Evolutionary conservation across 2,888 invertebrate genomes (phyloP), one percentile per base, ranked within the genome.

Genomic region (Diogma glabrata): DNA sequence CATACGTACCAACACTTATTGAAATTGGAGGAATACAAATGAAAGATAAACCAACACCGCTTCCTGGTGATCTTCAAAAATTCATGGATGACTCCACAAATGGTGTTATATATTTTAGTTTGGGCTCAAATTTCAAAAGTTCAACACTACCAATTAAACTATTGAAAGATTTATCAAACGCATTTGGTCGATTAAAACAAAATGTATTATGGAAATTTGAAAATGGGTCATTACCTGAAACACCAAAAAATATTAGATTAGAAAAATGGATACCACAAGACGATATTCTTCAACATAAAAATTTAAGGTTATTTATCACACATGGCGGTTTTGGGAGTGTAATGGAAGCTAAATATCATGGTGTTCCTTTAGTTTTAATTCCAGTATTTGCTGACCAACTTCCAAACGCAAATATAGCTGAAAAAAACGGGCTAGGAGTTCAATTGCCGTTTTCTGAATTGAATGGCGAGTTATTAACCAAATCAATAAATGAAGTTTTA

Each of bases 301-400:
- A 74, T 56, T 63, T 73, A 0, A 65, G 66, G 36, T 54, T 69
- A 0, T 73, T 74, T 51, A 71, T 74, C 8, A 72, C 72, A 1
- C 74, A 75, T 47, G 73, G 73, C 3, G 74, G 74, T 1, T 55
- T 73, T 7, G 57, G 74, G n/a, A 72, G 74, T 56, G 69, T 69
- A n/a, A 71, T 66, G 0, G 74, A 75, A 54, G 65, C 73, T 1
- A 60, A 73, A 47, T 70, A 71, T 47, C 67, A 71, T 55, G 73
- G 72, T 16, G 70, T 69, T 14, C 74, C 75, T 0, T 59, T 74
- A 14, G 58, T 75, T n/a, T 73, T 72, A 2, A 67, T 76, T 46
- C 76, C 76, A 0, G 62, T 76, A 14, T 72, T 71, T 52, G 72
- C 66, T 0, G 76, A 77, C 60, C 76, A 77, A 58, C 65, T 68